phyloP scores from a whole-genome alignment of 2,113 vertebrate species.

The Bujurquina vittata region DNA sequence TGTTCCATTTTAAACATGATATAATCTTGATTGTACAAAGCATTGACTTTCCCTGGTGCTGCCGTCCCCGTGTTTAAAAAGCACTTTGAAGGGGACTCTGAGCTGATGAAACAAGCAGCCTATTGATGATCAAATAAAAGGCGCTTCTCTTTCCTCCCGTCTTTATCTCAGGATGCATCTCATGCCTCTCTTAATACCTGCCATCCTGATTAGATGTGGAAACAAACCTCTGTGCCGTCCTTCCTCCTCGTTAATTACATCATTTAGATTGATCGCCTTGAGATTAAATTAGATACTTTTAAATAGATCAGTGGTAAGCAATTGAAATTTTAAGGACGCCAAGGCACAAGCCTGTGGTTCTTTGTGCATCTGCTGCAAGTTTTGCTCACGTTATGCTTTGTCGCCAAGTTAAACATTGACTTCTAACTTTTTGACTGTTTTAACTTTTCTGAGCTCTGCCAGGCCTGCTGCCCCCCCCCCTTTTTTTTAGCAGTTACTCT shows the following conservation, averaged over 20 bases:
- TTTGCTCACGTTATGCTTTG: not conserved
- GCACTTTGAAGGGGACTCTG: not conserved
- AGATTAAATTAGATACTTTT: constrained; percentile 17
- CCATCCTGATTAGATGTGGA: constrained; percentile 46
- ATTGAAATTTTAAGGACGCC: not conserved
- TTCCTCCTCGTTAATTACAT: constrained; percentile 46
- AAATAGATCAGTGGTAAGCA: not conserved
- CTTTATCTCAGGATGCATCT: constrained; percentile 60
- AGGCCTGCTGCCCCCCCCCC: not conserved
- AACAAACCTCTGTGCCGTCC: constrained; percentile 4
- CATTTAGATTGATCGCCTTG: constrained; percentile 7
- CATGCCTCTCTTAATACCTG: constrained; percentile 40
- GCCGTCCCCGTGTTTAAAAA: not conserved
- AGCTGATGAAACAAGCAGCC: constrained; percentile 38
- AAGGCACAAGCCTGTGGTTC: not conserved
- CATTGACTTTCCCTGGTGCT: not conserved
- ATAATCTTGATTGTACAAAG: not conserved
- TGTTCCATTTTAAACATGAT: not conserved
- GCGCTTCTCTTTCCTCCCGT: constrained; percentile 17
- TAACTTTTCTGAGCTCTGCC: not conserved
- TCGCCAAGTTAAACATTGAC: not conserved
- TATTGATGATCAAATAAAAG: constrained; percentile 34
- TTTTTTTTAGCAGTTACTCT: not conserved
- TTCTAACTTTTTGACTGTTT: not conserved
- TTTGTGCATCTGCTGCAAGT: not conserved